These are phyloP conservation scores for Luffia ferchaultella DNA, from an alignment of 2,888 invertebrate species.

Conservation along the genomic window DNA sequence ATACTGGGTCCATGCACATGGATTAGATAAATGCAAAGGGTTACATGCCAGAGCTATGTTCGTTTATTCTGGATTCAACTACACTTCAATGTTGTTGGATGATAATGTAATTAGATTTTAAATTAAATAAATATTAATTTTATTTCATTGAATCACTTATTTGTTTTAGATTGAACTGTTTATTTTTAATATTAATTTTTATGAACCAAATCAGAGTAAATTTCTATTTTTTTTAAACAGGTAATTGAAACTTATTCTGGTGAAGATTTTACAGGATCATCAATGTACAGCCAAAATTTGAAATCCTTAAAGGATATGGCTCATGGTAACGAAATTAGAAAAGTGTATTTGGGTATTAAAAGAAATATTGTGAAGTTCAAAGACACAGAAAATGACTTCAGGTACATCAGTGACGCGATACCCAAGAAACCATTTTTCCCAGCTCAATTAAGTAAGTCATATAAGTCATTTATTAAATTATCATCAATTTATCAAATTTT, in stretches of 20 bases:
- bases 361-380: constrained; percentile 36
- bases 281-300: constrained; percentile 39
- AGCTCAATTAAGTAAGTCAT: constrained; percentile 48
- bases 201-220: no score
- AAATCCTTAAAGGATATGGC: constrained; percentile 31
- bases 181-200: no score
- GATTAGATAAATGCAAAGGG: constrained; percentile 52
- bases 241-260: no score
- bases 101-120: constrained; percentile 25
- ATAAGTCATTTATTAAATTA: constrained; percentile 10
- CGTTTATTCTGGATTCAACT: constrained; percentile 60
- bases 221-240: no score
- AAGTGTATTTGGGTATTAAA: constrained; percentile 53
- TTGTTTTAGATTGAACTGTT: constrained; percentile 2
- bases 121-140: constrained; percentile 2
- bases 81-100: constrained; percentile 42
- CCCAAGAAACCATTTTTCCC: constrained; percentile 57
- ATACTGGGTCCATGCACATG: constrained; percentile 63
- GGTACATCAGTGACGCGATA: constrained; percentile 56
- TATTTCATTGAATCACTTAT: not conserved
- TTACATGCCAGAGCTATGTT: constrained; percentile 41
- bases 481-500: not conserved
- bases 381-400: constrained; percentile 56
- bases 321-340: constrained; percentile 24
- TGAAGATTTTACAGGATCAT: no score